Evolutionary conservation across 92 coral and sea anemone genomes (phyloP), one percentile per base, ranked within the genome.

Genomic region (Epizoanthus scotinus): DNA sequence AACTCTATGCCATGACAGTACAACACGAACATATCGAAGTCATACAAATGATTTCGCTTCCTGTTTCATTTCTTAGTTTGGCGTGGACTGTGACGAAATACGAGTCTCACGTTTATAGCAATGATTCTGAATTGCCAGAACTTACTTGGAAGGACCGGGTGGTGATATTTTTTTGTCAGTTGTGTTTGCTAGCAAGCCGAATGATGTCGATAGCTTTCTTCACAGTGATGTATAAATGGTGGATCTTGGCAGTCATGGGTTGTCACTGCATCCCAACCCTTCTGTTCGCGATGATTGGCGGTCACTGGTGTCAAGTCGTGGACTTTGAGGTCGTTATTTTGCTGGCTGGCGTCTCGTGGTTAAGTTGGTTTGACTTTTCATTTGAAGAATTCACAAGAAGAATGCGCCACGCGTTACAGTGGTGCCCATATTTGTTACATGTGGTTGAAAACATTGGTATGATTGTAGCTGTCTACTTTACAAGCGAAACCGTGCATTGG

Each of bases 141-240:
- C 29, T 20, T 50, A 40, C 31, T 60, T 71, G 18, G 34, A 82
- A 34, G 53, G 67, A 82, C 8, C 29, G n/a, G 40, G 15, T 57
- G 17, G 7, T 82, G 9, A 20, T 84, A 2, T 87, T 77, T 72
- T 56, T 58, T 25, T 78, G 82, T n/a, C 82, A 85, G 26, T 17
- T 87, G 8, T 24, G 70, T 24, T 60, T 85, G 27, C 82, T 87
- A 0, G 77, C 85, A 58, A 83, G 82, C 24, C 84, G 91, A 63
- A 75, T 87, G 36, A 75, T 87, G 14, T 86, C 91, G 6, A 44
- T 84, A 47, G 63, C 85, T 47, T 75, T 84, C 55, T 87, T 87
- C 78, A 83, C 86, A 50, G 88, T 87, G 2, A 74, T 63, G 17
- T 65, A 61, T 38, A 82, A 85, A n/a, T 82, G 85, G 67, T 87